phyloP scores from a whole-genome alignment of 2,113 vertebrate genomes.

The Halichoeres trimaculatus region DNA sequence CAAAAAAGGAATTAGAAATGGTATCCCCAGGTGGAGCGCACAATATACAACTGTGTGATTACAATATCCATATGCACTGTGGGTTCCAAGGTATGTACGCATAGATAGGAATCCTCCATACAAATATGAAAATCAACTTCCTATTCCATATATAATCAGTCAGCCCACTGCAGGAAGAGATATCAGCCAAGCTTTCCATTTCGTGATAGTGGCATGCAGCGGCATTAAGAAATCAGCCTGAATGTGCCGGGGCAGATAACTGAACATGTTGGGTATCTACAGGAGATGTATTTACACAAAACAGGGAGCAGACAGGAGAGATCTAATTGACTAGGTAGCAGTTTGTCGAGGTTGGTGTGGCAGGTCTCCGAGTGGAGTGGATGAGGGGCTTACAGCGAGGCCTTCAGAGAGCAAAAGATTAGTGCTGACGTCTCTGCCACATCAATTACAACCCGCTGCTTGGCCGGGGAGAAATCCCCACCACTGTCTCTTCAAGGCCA shows the following conservation, averaged over 20 bases:
- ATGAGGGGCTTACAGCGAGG: conserved; percentile 71
- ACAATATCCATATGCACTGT: conserved; percentile 77
- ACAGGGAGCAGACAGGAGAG: conserved; percentile 73
- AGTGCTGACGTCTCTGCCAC: conserved; percentile 84
- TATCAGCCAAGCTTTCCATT: conserved; percentile 79
- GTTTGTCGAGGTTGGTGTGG: conserved; percentile 62
- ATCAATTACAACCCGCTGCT: conserved; percentile 83
- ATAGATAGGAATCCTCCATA: conserved; percentile 75
- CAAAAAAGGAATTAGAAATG: conserved; percentile 79
- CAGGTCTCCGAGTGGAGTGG: conserved; percentile 70
- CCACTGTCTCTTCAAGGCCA: conserved; percentile 77
- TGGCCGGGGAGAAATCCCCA: conserved; percentile 71
- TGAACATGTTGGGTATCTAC: conserved; percentile 69
- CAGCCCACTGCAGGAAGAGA: conserved; percentile 68
- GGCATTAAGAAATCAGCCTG: conserved; percentile 77
- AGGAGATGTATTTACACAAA: conserved; percentile 75
- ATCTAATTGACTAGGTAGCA: conserved; percentile 82
- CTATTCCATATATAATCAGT: conserved; percentile 74
- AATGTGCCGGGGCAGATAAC: conserved; percentile 81
- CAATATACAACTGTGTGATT: conserved; percentile 74
- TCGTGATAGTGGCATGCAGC: conserved; percentile 74
- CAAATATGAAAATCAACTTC: conserved; percentile 77
- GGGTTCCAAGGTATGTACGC: conserved; percentile 49
- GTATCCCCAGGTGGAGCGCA: conserved; percentile 67
- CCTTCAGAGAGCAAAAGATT: conserved; percentile 81